Evolutionary conservation across 2,888 invertebrate genomes (phyloP).

Genomic region (Harmothoe impar): DNA sequence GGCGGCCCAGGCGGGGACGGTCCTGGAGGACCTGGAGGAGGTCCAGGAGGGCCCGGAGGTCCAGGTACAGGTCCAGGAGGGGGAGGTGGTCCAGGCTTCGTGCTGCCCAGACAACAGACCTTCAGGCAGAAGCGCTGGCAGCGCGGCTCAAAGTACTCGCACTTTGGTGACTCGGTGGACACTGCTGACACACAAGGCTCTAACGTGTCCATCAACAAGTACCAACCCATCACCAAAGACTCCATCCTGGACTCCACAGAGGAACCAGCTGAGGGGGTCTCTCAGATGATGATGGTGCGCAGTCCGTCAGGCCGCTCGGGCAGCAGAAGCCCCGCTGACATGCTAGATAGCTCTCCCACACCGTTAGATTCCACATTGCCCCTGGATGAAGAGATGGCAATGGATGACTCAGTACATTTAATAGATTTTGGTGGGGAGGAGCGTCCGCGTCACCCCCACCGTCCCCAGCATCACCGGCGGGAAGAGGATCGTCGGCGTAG

Average conservation of each 20-base stretch:
- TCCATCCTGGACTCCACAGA: conserved; percentile 61
- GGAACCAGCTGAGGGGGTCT: conserved; percentile 57
- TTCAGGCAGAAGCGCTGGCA: conserved; percentile 70
- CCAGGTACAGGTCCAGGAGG: conserved; percentile 1
- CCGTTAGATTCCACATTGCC: conserved; percentile 61
- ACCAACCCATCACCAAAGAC: conserved; percentile 62
- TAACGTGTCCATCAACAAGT: conserved; percentile 63
- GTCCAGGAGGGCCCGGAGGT: conserved; percentile 2
- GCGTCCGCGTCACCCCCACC: background rate
- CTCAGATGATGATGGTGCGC: conserved; percentile 29
- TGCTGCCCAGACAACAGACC: conserved; percentile 57
- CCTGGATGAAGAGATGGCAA: conserved; percentile 34
- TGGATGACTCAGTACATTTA: conserved; percentile 68
- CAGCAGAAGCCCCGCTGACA: conserved; percentile 41
- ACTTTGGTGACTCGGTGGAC: conserved; percentile 64
- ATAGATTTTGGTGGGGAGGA: conserved; percentile 69
- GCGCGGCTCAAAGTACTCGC: conserved; percentile 61
- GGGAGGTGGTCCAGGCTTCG: background rate
- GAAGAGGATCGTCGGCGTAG: background rate
- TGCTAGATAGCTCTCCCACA: conserved; percentile 57
- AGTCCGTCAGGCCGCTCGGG: conserved; percentile 63
- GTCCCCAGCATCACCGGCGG: background rate
- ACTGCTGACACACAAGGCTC: conserved; percentile 68
- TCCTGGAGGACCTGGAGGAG: conserved; percentile 2
- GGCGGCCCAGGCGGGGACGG: conserved; percentile 51